A percentile compares a stretch with the other conserved stretches of the same genome.
Conservation (phyloP, 2,888 invertebrate genomes). For the Drosophila atripex region DNA sequence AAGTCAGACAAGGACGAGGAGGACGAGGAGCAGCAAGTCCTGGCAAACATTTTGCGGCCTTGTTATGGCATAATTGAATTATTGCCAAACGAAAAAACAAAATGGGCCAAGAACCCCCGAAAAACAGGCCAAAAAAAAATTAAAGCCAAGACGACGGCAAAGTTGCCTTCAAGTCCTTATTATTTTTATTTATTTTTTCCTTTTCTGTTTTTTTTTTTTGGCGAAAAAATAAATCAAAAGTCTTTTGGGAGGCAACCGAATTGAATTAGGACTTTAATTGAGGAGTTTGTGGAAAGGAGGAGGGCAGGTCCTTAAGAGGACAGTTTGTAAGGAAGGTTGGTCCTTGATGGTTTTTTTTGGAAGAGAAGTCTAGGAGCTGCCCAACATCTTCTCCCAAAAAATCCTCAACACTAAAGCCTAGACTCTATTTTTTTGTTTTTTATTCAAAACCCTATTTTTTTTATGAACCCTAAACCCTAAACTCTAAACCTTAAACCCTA, state of each 20-base stretch:
- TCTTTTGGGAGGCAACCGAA: conserved; percentile 53
- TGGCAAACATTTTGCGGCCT: conserved; percentile 72
- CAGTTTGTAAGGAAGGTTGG: too few species aligned
- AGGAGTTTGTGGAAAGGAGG: conserved; percentile 37
- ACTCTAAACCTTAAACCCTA: too few species aligned
- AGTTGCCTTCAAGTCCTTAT: conserved; percentile 51
- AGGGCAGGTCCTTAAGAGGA: neutral
- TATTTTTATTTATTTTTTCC: conserved; percentile 35
- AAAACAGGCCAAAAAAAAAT: conserved; percentile 6
- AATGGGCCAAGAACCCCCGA: conserved; percentile 48
- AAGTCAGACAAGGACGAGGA: neutral
- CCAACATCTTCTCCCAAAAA: too few species aligned
- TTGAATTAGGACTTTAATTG: conserved; percentile 74
- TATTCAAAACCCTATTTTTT: too few species aligned
- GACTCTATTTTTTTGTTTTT: neutral
- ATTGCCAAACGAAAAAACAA: conserved; percentile 76
- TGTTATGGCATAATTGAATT: conserved; percentile 78
- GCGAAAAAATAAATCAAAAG: conserved; percentile 70
- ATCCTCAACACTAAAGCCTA: neutral
- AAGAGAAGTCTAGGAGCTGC: neutral
- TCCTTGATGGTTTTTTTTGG: too few species aligned
- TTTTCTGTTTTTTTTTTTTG: neutral
- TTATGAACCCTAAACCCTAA: too few species aligned
- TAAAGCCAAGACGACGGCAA: conserved; percentile 55
- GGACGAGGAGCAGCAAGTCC: neutral